Conservation (phyloP, 2,888 invertebrate species). For the Cactoblastis cactorum region DNA sequence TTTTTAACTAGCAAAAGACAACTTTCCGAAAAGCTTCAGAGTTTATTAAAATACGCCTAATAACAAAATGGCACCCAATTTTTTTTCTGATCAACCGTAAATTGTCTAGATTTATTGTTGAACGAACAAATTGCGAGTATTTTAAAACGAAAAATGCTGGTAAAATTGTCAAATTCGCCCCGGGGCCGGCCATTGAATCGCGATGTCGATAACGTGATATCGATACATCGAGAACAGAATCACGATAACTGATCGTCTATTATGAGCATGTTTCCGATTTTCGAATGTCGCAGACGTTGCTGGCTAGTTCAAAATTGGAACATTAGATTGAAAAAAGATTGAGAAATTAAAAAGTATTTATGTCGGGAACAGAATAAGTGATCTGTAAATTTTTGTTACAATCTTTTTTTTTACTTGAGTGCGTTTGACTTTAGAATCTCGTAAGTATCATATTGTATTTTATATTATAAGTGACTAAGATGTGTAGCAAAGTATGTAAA, state of each 20-base stretch:
- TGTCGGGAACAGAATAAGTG: not conserved
- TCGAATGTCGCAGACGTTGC: not conserved
- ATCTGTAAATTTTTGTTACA: too few relatives aligned
- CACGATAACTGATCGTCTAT: slow-evolving; percentile 6
- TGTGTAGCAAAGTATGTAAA: too few relatives aligned
- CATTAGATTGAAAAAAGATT: not conserved
- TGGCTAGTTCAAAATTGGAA: not conserved
- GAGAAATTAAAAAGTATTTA: not conserved
- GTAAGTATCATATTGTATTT: too few relatives aligned
- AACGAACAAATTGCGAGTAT: not conserved
- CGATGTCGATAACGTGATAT: slow-evolving; percentile 1
- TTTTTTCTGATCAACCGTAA: too few relatives aligned
- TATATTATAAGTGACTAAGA: too few relatives aligned
- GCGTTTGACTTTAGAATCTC: too few relatives aligned
- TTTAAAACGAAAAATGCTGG: not conserved
- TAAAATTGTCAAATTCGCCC: not conserved
- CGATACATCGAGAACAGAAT: slow-evolving; percentile 11
- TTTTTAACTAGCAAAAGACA: too few relatives aligned
- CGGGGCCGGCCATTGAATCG: not conserved
- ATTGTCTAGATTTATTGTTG: not conserved
- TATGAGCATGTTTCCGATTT: slow-evolving; percentile 6
- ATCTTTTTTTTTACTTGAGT: too few relatives aligned
- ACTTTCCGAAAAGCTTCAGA: too few relatives aligned
- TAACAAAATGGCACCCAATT: too few relatives aligned
- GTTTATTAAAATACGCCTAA: too few relatives aligned